Evolutionary conservation across 2,888 invertebrate genomes (phyloP).

Genomic region (Eremobia ochroleuca): DNA sequence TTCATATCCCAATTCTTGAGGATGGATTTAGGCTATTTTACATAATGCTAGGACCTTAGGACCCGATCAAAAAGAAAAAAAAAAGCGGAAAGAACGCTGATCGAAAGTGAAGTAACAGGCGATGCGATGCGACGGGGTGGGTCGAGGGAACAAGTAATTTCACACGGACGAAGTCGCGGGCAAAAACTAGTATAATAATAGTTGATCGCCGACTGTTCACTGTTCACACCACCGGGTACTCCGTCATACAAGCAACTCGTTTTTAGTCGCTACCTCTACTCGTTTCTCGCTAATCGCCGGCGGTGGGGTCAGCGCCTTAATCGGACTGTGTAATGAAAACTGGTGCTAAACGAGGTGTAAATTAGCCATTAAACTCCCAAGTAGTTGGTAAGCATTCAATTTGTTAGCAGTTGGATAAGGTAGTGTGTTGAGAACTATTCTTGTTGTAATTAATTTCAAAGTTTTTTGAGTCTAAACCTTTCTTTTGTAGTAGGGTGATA

Average conservation of each 20-base stretch:
- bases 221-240: not conserved
- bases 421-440: slow-evolving; percentile 2
- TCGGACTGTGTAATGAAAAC: slow-evolving; percentile 15
- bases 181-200: not conserved
- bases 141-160: no score
- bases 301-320: not conserved
- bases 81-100: no score
- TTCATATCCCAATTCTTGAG: no score
- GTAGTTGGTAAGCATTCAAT: slow-evolving; percentile 29
- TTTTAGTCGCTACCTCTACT: not conserved
- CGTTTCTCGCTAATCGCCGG: not conserved
- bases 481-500: not conserved
- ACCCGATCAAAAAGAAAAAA: no score
- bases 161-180: no score
- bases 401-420: not conserved
- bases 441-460: slow-evolving; percentile 13
- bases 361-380: slow-evolving; percentile 24
- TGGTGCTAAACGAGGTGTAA: slow-evolving; percentile 13
- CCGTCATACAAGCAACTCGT: not conserved
- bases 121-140: no score
- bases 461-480: not conserved
- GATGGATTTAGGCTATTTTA: no score
- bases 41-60: no score
- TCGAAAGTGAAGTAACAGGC: no score
- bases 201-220: not conserved